These are phyloP conservation scores for Alauda arvensis DNA, from an alignment of 2,797 vertebrate genomes.

Conservation along the genomic window DNA sequence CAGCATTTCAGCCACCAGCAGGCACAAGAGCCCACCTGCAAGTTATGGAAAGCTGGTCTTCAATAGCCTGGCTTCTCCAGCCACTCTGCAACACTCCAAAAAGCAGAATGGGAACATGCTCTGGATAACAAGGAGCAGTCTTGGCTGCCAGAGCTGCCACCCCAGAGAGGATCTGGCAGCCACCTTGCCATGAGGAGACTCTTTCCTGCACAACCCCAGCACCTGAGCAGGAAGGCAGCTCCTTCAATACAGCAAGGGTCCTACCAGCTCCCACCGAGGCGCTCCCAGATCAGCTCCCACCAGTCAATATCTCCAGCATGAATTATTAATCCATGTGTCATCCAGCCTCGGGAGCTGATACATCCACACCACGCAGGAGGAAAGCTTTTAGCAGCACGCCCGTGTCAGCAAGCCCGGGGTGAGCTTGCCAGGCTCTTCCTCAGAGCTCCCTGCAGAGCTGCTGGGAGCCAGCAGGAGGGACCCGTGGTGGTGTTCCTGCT, in stretches of 20 bases:
- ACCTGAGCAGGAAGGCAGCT: neutral
- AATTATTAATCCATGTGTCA: conserved; percentile 15
- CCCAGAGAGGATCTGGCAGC: neutral
- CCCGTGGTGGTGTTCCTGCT: fast-evolving
- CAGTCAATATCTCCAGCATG: conserved; percentile 15
- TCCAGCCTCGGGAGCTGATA: neutral
- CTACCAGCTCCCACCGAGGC: neutral
- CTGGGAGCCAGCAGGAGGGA: neutral
- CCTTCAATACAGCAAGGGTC: neutral
- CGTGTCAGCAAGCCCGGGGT: neutral
- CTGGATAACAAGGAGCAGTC: neutral
- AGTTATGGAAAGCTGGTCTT: neutral
- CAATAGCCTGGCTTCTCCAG: neutral
- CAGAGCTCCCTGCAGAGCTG: neutral
- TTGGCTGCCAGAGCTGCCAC: neutral
- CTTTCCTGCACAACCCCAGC: neutral
- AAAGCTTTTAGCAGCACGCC: neutral
- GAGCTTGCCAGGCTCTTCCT: neutral
- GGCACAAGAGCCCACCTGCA: neutral
- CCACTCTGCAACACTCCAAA: neutral
- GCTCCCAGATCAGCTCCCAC: neutral
- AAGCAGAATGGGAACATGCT: neutral
- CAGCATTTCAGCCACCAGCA: neutral
- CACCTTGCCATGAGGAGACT: neutral
- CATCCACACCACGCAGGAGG: neutral